Evolutionary conservation across 2,797 vertebrate species (phyloP).

Genomic region (Australoheros facetus): DNA sequence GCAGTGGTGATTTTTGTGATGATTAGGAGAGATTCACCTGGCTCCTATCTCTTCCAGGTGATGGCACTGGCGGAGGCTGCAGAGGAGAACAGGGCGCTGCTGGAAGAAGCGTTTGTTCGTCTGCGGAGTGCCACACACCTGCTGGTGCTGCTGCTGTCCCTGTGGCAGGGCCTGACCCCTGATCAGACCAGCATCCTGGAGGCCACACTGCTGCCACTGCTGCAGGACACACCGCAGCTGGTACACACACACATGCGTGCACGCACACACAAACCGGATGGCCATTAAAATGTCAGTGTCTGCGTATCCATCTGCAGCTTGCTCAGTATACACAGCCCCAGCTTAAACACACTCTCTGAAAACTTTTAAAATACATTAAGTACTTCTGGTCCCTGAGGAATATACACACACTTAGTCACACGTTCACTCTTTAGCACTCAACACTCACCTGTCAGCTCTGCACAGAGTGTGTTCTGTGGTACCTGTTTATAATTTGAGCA

Average conservation of each 20-base stretch:
- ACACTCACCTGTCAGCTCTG: conserved; percentile 55
- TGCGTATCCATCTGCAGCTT: conserved; percentile 56
- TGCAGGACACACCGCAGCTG: conserved; percentile 85
- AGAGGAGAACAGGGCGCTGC: conserved; percentile 85
- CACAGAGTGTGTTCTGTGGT: conserved; percentile 23
- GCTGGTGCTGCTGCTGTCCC: conserved; percentile 87
- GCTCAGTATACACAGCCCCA: conserved; percentile 49
- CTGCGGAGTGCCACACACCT: conserved; percentile 90
- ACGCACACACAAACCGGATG: conserved; percentile 50
- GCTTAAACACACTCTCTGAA: conserved; percentile 61
- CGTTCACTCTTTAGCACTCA: conserved; percentile 33
- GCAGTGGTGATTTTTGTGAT: not conserved
- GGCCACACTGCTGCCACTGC: conserved; percentile 89
- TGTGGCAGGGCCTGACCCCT: conserved; percentile 89
- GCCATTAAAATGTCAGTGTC: conserved; percentile 49
- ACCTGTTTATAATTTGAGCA: conserved; percentile 51
- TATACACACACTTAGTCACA: conserved; percentile 18
- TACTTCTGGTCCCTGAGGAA: conserved; percentile 45
- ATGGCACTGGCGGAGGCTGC: conserved; percentile 91
- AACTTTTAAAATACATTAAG: conserved; percentile 64
- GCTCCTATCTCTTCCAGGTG: conserved; percentile 80
- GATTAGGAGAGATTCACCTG: not conserved
- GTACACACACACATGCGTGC: conserved; percentile 46
- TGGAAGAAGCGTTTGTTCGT: conserved; percentile 86
- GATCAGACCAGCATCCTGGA: conserved; percentile 91